phyloP scores from a whole-genome alignment of 2,888 invertebrate genomes.

The Herminia tarsipennalis region DNA sequence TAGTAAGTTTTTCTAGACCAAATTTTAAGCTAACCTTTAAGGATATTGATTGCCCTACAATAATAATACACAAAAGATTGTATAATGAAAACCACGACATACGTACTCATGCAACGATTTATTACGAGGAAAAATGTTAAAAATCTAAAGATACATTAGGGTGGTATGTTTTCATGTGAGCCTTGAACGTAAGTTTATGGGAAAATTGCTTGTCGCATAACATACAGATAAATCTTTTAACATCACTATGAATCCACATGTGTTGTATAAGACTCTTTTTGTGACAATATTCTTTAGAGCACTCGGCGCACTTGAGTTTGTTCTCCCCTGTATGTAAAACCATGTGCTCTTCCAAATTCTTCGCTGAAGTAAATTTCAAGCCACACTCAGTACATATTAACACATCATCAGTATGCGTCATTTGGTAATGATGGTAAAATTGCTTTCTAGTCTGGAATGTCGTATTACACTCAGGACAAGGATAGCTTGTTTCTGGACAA shows the following conservation, averaged over 20 bases:
- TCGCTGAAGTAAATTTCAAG: constrained; percentile 59
- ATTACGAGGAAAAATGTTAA: constrained; percentile 11
- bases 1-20: constrained; percentile 25
- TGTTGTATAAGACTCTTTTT: constrained; percentile 72
- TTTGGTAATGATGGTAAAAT: constrained; percentile 68
- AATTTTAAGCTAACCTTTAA: constrained; percentile 13
- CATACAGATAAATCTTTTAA: constrained; percentile 62
- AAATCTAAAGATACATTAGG: constrained; percentile 49
- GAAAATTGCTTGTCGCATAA: constrained; percentile 69
- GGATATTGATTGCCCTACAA: not conserved
- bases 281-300: no score
- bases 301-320: constrained; percentile 70
- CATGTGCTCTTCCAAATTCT: constrained; percentile 68
- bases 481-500: constrained; percentile 51
- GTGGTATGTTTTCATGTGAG: constrained; percentile 31
- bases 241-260: constrained; percentile 72
- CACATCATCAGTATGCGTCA: constrained; percentile 64
- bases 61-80: not conserved
- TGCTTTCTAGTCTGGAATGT: constrained; percentile 57
- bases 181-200: constrained; percentile 64
- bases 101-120: constrained; percentile 4
- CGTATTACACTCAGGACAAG: constrained; percentile 65
- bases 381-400: constrained; percentile 66
- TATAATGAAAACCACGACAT: not conserved
- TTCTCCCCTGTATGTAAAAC: constrained; percentile 81